phyloP scores from a whole-genome alignment of 2,888 invertebrate genomes.

The Plutella xylostella region DNA sequence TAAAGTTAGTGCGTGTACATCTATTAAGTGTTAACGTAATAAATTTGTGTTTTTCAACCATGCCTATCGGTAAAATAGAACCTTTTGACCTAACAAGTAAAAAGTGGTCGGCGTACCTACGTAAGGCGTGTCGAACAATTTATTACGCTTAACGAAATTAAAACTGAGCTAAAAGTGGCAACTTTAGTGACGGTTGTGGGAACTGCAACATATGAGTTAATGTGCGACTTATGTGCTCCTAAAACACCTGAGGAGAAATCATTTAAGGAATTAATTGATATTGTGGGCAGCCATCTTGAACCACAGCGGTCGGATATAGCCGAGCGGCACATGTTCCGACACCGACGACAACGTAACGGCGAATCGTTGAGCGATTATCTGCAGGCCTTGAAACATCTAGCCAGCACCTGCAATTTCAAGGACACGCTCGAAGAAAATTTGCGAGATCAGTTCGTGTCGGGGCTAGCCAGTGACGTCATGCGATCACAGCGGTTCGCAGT shows the following conservation, averaged over 20 bases:
- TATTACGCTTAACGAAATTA: neutral
- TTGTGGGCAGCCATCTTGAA: constrained; percentile 4
- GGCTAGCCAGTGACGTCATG: constrained; percentile 4
- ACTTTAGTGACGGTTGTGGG: constrained; percentile 5
- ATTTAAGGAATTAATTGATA: neutral
- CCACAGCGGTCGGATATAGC: constrained; percentile 6
- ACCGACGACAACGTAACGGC: constrained; percentile 4
- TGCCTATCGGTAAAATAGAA: constrained; percentile 1
- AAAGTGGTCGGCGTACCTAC: neutral
- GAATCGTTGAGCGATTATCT: constrained; percentile 4
- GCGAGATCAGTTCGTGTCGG: constrained; percentile 10
- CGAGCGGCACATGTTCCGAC: constrained; percentile 6
- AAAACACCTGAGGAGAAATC: constrained; percentile 6
- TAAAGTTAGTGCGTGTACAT: neutral
- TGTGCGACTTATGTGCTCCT: constrained; percentile 9
- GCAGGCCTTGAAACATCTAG: constrained; percentile 1
- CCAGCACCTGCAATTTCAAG: constrained; percentile 8
- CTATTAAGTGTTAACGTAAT: neutral
- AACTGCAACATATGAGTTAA: constrained; percentile 1
- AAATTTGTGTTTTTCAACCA: too few relatives aligned
- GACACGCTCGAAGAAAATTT: constrained; percentile 1
- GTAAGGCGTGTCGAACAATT: neutral
- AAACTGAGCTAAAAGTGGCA: neutral
- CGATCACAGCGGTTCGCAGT: constrained; percentile 9
- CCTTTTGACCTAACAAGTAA: neutral